A percentile compares a stretch with the other conserved stretches of the same genome.
phyloP scores from a whole-genome alignment of 2,888 invertebrate species.

The Micropterix aruncella region DNA sequence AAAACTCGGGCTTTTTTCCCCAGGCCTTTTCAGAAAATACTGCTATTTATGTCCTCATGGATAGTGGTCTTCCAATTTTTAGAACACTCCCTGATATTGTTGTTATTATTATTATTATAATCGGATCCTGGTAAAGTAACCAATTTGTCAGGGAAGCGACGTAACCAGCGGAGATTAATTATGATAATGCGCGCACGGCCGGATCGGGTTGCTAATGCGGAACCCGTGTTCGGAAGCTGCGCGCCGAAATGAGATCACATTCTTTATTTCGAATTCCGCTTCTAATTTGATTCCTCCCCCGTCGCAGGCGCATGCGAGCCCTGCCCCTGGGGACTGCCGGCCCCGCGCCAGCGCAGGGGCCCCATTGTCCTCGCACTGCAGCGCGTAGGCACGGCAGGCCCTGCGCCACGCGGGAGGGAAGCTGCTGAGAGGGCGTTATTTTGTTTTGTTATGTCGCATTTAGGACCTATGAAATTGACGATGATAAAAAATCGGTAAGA shows the following conservation, averaged over 20 bases:
- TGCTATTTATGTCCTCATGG: too few relatives aligned
- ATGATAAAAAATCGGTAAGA: neutral
- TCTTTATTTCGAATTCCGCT: neutral
- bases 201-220: neutral
- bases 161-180: neutral
- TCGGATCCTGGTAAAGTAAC: too few relatives aligned
- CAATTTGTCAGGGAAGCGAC: neutral
- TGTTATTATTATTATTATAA: too few relatives aligned
- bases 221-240: neutral
- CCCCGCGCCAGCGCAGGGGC: too few relatives aligned
- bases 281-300: neutral
- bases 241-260: neutral
- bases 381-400: too few relatives aligned
- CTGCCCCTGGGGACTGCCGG: too few relatives aligned
- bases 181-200: neutral
- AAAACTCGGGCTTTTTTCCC: too few relatives aligned
- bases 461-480: neutral
- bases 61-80: too few relatives aligned
- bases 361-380: too few relatives aligned
- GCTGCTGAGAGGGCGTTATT: neutral
- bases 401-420: neutral
- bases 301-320: neutral
- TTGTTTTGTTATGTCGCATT: neutral
- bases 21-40: too few relatives aligned
- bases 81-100: too few relatives aligned